Percentiles rank a stretch among this genome's conserved stretches.
Conservation (phyloP, 1,140 invertebrate genomes). For the Elymnias hypermnestra region DNA sequence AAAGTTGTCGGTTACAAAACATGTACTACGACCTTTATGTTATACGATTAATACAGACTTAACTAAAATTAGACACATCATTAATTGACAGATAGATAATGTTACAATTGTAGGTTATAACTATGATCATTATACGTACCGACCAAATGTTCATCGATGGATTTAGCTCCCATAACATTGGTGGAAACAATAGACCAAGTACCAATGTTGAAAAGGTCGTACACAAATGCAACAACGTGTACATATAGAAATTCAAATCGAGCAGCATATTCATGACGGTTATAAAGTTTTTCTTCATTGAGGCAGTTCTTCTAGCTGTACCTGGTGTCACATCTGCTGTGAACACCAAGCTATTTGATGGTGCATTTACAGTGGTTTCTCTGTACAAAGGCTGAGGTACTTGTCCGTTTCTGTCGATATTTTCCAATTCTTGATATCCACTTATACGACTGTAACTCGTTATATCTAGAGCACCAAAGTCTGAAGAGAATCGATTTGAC, state of each 20-base stretch:
- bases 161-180: constrained; percentile 57
- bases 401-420: constrained; percentile 45
- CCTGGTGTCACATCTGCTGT: constrained; percentile 45
- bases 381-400: constrained; percentile 64
- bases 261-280: constrained; percentile 56
- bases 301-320: constrained; percentile 55
- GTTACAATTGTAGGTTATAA: no score
- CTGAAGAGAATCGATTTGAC: constrained; percentile 49
- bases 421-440: constrained; percentile 57
- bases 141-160: constrained; percentile 60
- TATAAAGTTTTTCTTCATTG: constrained; percentile 65
- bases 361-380: constrained; percentile 62
- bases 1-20: no score
- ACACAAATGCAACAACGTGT: constrained; percentile 56
- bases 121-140: constrained; percentile 41
- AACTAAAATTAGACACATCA: no score
- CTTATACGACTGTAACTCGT: constrained; percentile 33
- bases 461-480: constrained; percentile 51
- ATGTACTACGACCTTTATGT: no score
- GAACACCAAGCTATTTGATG: constrained; percentile 44
- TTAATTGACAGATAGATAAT: no score
- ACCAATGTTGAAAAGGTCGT: constrained; percentile 59
- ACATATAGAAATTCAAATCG: constrained; percentile 68
- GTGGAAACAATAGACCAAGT: constrained; percentile 53
- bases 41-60: no score